Conservation (phyloP, 2,797 vertebrate species). For the Tarsius wallacei region DNA sequence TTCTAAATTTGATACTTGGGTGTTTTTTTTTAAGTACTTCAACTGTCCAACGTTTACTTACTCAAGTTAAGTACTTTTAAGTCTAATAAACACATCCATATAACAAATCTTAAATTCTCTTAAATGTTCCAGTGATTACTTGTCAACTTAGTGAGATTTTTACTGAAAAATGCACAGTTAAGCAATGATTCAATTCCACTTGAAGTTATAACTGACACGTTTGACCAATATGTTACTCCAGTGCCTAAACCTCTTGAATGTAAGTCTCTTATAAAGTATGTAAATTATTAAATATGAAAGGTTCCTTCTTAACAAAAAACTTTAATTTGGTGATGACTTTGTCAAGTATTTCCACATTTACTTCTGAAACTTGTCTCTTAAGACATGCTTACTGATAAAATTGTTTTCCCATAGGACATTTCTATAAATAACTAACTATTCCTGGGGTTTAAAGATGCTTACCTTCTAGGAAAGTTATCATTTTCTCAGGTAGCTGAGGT, state of each 20-base stretch:
- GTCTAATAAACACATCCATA: neutral
- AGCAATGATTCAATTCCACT: neutral
- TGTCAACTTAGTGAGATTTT: conserved; percentile 1
- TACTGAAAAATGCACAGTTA: neutral
- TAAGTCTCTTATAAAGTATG: conserved; percentile 6
- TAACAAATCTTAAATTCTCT: neutral
- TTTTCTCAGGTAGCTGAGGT: neutral
- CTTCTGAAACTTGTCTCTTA: conserved; percentile 27
- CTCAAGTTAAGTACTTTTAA: neutral
- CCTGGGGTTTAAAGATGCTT: conserved; percentile 20
- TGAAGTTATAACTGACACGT: conserved; percentile 20
- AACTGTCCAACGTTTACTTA: neutral
- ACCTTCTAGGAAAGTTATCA: neutral
- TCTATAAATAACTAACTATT: conserved; percentile 53
- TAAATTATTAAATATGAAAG: conserved; percentile 9
- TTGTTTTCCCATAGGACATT: neutral
- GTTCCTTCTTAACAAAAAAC: conserved; percentile 17
- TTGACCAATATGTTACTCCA: neutral
- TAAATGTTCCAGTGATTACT: neutral
- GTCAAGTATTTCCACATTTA: neutral
- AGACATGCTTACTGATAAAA: conserved; percentile 10
- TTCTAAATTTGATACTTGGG: conserved; percentile 54
- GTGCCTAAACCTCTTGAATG: neutral
- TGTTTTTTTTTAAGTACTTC: conserved; percentile 18
- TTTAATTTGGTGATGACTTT: neutral